Percentiles rank a stretch among this genome's conserved stretches.
phyloP scores from a whole-genome alignment of 2,797 vertebrate genomes.

The Champsocephalus esox region DNA sequence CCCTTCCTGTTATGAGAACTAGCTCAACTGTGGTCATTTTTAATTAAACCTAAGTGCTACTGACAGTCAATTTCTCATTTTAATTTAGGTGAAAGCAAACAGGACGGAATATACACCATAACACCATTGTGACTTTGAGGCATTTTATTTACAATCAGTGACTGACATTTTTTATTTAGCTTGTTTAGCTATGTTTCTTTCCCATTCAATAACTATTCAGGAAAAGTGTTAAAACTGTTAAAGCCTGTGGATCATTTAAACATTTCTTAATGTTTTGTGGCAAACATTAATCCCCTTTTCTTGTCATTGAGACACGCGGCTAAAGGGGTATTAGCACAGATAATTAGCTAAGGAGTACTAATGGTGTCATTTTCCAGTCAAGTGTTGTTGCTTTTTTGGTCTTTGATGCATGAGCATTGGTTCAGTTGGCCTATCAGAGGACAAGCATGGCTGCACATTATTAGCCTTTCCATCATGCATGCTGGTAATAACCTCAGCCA shows the following conservation, averaged over 20 bases:
- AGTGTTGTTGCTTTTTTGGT: slow-evolving; percentile 27
- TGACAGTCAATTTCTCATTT: slow-evolving; percentile 10
- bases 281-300: slow-evolving; percentile 52
- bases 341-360: slow-evolving; percentile 62
- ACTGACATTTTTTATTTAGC: slow-evolving; percentile 1
- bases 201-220: slow-evolving; percentile 21
- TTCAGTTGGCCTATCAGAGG: slow-evolving; percentile 31
- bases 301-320: slow-evolving; percentile 43
- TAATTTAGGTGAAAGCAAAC: slow-evolving; percentile 1
- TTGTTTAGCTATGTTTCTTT: neutral
- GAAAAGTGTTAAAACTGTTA: slow-evolving; percentile 6
- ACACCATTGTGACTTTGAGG: slow-evolving; percentile 1
- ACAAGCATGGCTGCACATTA: slow-evolving; percentile 39
- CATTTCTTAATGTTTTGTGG: slow-evolving; percentile 27
- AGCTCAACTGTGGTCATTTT: neutral
- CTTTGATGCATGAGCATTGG: slow-evolving; percentile 27
- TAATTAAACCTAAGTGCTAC: slow-evolving; percentile 1
- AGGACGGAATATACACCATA: neutral
- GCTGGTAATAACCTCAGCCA: slow-evolving; percentile 48
- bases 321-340: slow-evolving; percentile 48
- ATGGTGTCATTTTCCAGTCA: slow-evolving; percentile 47
- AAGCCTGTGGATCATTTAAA: slow-evolving; percentile 34
- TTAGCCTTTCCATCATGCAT: slow-evolving; percentile 40
- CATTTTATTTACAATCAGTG: slow-evolving; percentile 20
- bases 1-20: neutral